Base-by-base conservation (phyloP, 2,113 vertebrate species). In the Dunckerocampus dactyliophorus region DNA sequence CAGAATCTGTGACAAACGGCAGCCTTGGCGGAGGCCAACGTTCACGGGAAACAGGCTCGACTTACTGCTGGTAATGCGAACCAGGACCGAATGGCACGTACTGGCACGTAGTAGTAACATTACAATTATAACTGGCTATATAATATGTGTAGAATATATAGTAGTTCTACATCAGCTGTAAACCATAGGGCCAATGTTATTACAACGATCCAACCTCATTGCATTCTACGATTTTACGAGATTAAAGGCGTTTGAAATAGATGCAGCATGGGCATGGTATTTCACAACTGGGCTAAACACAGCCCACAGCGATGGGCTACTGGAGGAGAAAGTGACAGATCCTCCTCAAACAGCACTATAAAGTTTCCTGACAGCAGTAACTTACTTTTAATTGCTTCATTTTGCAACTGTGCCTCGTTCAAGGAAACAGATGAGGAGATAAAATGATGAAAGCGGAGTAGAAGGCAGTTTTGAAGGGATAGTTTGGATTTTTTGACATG, bases 371-470 rank as follows among this genome's bases (percentile, higher is more conserved):
- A 67, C 70, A 70, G 65, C 49, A 28, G 62, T 13, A 67, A 39
- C 69, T 49, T 45, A 69, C 71, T 77, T 70, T 76, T 79, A 82
- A 79, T 80, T 82, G 61, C 65, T 64, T 73, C 50, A 78, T 78
- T 78, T 78, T 62, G 17, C 69, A 63, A 69, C 58, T 65, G 28
- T 8, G 22, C 58, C n/a, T 47, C 22, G 3, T 52, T 63, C 45
- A 48, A 59, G 34, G 59, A 55, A 76, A 60, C 8, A 65, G 79
- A 81, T 81, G 61, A 66, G 53, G 69, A 74, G 63, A 57, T 59
- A 57, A 70, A 67, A 65, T 62, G 45, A 65, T 74, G 56, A 75
- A 67, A 61, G n/a, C 11, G 11, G 53, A n/a, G 14, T 54, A 9
- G 31, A 53, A 53, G 28, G n/a, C 31, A 8, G 7, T 10, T n/a